These are phyloP conservation scores for Montipora sp. DNA, from an alignment of 64 coral and sea anemone genomes.

Conservation along the genomic window DNA sequence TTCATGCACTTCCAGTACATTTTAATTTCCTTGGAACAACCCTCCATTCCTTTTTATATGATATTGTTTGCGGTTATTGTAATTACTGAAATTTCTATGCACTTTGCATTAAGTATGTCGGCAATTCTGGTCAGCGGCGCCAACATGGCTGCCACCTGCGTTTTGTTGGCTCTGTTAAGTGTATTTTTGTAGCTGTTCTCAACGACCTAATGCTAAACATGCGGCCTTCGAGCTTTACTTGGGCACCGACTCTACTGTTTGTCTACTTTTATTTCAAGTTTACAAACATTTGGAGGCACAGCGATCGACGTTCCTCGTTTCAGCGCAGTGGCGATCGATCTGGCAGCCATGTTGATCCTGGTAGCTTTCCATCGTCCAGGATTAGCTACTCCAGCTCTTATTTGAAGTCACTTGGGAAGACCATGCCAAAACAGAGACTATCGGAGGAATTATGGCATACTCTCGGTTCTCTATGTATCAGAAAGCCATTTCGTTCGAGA, in stretches of 20 bases:
- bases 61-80: too few species aligned
- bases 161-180: too few species aligned
- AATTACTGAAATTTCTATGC: too few species aligned
- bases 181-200: too few species aligned
- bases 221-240: too few species aligned
- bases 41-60: too few species aligned
- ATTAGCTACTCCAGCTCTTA: conserved; percentile 28
- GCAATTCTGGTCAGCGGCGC: too few species aligned
- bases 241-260: background rate
- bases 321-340: background rate
- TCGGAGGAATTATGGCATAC: conserved; percentile 40
- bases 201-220: too few species aligned
- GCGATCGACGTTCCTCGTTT: background rate
- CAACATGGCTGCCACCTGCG: too few species aligned
- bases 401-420: conserved; percentile 30
- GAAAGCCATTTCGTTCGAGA: background rate
- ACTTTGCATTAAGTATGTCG: too few species aligned
- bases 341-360: conserved; percentile 35
- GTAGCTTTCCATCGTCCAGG: conserved; percentile 19
- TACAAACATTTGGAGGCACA: conserved; percentile 28
- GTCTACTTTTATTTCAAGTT: background rate
- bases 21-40: too few species aligned
- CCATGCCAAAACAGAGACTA: conserved; percentile 8
- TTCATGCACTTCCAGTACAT: too few species aligned
- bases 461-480: conserved; percentile 21